Evolutionary conservation across 2,888 invertebrate genomes (phyloP).

Genomic region (Megastigmus dorsalis): DNA sequence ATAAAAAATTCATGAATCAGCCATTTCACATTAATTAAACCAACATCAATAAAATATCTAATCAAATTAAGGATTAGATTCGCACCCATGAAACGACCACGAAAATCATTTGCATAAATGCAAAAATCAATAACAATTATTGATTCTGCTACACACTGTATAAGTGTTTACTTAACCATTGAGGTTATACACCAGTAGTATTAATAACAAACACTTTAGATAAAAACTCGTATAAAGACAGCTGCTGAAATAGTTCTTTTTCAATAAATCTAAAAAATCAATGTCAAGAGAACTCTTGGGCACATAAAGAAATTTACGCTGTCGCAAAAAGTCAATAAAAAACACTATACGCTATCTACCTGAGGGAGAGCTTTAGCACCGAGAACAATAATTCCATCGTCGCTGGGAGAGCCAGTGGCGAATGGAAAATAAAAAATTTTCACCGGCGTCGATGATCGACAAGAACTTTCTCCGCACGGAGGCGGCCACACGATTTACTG

Average conservation of each 20-base stretch:
- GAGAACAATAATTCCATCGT: conserved; percentile 4
- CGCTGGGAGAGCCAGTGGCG: no score
- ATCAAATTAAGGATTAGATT: no score
- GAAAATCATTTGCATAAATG: conserved; percentile 12
- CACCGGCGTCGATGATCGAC: not conserved
- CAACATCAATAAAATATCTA: not conserved
- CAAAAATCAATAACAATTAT: conserved; percentile 49
- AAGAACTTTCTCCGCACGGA: conserved; percentile 4
- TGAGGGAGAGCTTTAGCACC: not conserved
- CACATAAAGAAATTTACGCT: not conserved
- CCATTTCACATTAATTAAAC: not conserved
- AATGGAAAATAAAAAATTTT: not conserved
- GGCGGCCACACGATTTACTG: no score
- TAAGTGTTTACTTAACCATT: conserved; percentile 35
- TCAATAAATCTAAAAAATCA: no score
- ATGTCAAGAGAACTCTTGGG: no score
- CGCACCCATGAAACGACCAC: no score
- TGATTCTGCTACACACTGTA: not conserved
- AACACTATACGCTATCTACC: not conserved
- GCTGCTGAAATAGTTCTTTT: no score
- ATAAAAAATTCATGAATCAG: not conserved
- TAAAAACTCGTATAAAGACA: no score
- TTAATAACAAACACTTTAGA: not conserved
- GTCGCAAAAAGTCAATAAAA: not conserved
- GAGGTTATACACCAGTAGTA: conserved; percentile 27